Conservation (phyloP, 2,797 vertebrate genomes). For the Megalops cyprinoides region DNA sequence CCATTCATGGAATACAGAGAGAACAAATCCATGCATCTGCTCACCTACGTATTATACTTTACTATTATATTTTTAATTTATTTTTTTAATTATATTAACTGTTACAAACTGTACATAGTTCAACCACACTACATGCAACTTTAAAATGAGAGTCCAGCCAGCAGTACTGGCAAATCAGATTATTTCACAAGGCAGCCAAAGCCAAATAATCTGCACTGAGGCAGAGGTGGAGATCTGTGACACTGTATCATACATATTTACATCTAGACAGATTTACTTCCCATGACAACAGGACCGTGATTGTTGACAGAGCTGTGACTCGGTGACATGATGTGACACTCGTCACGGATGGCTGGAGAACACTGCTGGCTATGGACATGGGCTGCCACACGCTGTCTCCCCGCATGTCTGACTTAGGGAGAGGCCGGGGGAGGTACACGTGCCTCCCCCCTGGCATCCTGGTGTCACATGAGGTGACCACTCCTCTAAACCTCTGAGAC, state of each 20-base stretch:
- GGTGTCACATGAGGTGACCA: neutral
- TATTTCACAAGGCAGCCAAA: neutral
- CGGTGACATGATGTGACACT: constrained; percentile 66
- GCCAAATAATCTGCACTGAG: neutral
- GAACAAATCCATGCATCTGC: neutral
- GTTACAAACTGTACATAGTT: neutral
- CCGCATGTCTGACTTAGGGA: constrained; percentile 56
- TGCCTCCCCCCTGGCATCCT: neutral
- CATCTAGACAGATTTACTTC: constrained; percentile 60
- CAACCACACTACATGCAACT: neutral
- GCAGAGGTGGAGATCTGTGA: constrained; percentile 28
- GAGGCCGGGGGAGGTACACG: constrained; percentile 51
- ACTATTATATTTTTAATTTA: no score
- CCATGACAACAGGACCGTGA: constrained; percentile 65
- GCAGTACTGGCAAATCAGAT: neutral
- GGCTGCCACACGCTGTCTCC: constrained; percentile 52
- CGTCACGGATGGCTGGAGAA: constrained; percentile 64
- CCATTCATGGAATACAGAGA: neutral
- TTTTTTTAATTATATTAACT: no score
- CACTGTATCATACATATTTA: constrained; percentile 56
- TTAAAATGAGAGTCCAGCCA: neutral
- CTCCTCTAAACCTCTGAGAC: constrained; percentile 20
- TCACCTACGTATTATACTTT: neutral
- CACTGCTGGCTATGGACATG: constrained; percentile 58
- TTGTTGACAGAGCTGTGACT: constrained; percentile 49